phyloP scores from a whole-genome alignment of 2,888 invertebrate genomes.

The Orchestes rusci region DNA sequence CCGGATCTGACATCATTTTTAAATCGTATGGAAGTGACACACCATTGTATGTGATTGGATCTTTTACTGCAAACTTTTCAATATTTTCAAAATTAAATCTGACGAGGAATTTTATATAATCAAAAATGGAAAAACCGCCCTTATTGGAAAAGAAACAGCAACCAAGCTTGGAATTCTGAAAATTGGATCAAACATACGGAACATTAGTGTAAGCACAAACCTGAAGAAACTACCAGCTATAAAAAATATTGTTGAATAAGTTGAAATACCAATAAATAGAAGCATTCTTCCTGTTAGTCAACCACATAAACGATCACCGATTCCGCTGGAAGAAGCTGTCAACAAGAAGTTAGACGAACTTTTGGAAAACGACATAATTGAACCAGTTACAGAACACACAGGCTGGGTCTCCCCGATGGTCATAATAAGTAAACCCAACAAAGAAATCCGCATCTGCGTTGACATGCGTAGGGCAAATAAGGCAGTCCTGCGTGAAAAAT shows the following conservation, averaged over 20 bases:
- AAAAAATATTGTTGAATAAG: constrained; percentile 5
- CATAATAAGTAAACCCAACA: constrained; percentile 1
- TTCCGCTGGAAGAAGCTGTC: constrained; percentile 4
- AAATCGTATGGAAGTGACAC: no score
- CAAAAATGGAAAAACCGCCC: no score
- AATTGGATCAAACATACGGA: neutral
- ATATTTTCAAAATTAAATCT: no score
- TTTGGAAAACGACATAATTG: constrained; percentile 3
- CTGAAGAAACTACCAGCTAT: constrained; percentile 4
- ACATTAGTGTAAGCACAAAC: neutral
- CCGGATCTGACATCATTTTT: no score
- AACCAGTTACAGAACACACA: neutral
- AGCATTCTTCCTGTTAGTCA: constrained; percentile 4
- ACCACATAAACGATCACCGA: constrained; percentile 5
- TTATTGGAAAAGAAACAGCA: constrained; percentile 1
- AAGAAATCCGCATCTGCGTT: no score
- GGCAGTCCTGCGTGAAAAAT: constrained; percentile 7
- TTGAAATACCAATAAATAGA: constrained; percentile 9
- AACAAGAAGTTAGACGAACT: no score
- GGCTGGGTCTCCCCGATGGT: constrained; percentile 7
- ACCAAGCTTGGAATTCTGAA: constrained; percentile 1
- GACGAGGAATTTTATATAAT: no score
- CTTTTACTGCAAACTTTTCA: no score
- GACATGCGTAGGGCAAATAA: constrained; percentile 7
- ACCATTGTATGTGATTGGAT: no score